Evolutionary conservation across 2,797 vertebrate species (phyloP).

Genomic region (Harpagifer antarcticus): DNA sequence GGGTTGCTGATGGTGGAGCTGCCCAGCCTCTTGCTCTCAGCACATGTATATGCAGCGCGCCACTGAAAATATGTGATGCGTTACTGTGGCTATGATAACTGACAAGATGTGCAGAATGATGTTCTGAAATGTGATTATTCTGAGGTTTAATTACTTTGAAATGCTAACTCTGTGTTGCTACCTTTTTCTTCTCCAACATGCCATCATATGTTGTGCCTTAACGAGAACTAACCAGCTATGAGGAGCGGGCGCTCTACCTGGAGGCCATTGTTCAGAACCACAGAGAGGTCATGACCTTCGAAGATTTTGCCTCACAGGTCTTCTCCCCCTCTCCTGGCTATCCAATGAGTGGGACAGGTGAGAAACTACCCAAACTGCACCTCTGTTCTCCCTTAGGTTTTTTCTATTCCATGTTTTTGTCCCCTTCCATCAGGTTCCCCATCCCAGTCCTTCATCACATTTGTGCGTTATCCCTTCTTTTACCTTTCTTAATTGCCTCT

Average conservation of each 20-base stretch:
- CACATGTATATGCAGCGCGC: not conserved
- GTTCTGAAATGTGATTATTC: slow-evolving; percentile 16
- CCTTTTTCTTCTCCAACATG: slow-evolving; percentile 6
- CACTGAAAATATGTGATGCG: slow-evolving; percentile 18
- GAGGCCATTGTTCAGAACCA: slow-evolving; percentile 99
- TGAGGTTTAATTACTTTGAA: not conserved
- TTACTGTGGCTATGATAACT: not conserved
- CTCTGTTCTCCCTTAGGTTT: slow-evolving; percentile 83
- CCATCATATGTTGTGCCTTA: slow-evolving; percentile 67
- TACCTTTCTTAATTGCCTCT: slow-evolving; percentile 9
- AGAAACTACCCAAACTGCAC: slow-evolving; percentile 78
- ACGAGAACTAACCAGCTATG: slow-evolving; percentile 87
- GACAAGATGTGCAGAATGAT: not conserved
- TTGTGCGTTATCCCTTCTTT: slow-evolving; percentile 36
- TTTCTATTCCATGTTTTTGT: slow-evolving; percentile 31
- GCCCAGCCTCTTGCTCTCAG: slow-evolving; percentile 29
- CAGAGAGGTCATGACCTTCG: slow-evolving; percentile 96
- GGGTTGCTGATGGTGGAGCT: slow-evolving; percentile 49
- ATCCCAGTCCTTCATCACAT: slow-evolving; percentile 36
- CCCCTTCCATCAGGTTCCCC: not conserved
- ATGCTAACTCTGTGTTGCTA: not conserved
- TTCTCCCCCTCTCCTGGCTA: slow-evolving; percentile 94
- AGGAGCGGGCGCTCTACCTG: slow-evolving; percentile 96
- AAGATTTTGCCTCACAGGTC: slow-evolving; percentile 97
- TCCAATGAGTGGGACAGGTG: slow-evolving; percentile 93